Evolutionary conservation across 2,888 invertebrate genomes (phyloP).

Genomic region (Aphodius granarius): DNA sequence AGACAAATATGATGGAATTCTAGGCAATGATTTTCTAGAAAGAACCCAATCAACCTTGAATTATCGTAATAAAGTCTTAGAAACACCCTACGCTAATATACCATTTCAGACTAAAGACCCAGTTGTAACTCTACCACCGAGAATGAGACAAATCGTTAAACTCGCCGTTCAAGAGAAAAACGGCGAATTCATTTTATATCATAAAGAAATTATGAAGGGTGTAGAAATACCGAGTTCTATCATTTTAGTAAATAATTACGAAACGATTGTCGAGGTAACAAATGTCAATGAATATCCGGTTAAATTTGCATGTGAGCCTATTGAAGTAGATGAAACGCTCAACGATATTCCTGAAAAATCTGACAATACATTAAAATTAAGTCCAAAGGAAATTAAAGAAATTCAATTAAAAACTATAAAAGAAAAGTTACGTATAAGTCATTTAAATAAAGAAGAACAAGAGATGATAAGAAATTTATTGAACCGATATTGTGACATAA

Average conservation of each 20-base stretch:
- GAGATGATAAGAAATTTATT: background rate
- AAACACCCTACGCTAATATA: background rate
- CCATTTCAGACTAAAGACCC: background rate
- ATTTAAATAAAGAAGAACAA: constrained; percentile 9
- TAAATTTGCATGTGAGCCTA: background rate
- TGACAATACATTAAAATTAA: background rate
- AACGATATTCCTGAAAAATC: too few species aligned
- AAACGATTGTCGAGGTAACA: background rate
- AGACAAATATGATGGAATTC: background rate
- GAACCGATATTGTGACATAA: background rate
- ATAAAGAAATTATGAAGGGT: background rate
- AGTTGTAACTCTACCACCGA: background rate
- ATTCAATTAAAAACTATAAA: background rate
- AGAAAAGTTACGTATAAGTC: background rate
- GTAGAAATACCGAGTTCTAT: constrained; percentile 3
- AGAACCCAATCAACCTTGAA: background rate
- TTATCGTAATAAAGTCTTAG: background rate
- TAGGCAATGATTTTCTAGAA: background rate
- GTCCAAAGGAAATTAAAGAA: background rate
- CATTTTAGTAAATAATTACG: background rate
- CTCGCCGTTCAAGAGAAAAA: background rate
- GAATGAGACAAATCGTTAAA: background rate
- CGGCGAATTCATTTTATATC: background rate
- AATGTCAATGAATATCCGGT: constrained; percentile 8
- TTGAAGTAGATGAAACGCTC: background rate